Percentiles rank a stretch among this genome's conserved stretches.
Evolutionary conservation across 2,113 vertebrate species (phyloP).

Genomic region (Bubo blakistoni): DNA sequence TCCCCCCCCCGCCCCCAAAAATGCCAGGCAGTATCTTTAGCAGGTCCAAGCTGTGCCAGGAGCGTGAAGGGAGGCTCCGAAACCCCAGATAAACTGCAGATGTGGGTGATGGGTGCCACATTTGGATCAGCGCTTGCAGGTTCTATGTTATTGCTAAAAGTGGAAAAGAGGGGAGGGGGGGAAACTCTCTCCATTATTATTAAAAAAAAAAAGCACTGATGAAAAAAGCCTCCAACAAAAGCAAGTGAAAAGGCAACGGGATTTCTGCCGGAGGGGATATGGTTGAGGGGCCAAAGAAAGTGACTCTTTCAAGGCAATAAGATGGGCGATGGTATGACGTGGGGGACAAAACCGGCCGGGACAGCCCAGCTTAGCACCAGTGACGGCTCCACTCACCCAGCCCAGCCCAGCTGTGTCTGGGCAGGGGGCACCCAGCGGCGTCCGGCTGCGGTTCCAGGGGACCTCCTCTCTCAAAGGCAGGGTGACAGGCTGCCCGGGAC

Average conservation of each 20-base stretch:
- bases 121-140: background rate
- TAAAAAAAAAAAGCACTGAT: background rate
- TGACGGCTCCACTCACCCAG: background rate
- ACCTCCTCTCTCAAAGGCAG: background rate
- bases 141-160: background rate
- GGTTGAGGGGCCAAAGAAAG: background rate
- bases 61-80: rapidly evolving
- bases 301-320: background rate
- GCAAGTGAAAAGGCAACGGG: background rate
- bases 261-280: background rate
- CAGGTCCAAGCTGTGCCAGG: background rate
- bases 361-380: background rate
- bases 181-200: background rate
- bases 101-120: background rate
- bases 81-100: rapidly evolving
- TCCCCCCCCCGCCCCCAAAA: background rate
- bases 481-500: background rate
- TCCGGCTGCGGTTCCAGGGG: background rate
- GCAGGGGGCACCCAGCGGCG: background rate
- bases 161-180: rapidly evolving
- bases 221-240: background rate
- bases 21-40: background rate
- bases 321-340: background rate
- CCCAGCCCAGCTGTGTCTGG: background rate
- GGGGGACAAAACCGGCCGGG: background rate